These are phyloP conservation scores for Vidua macroura DNA, from an alignment of 2,113 vertebrate species.

Conservation along the genomic window DNA sequence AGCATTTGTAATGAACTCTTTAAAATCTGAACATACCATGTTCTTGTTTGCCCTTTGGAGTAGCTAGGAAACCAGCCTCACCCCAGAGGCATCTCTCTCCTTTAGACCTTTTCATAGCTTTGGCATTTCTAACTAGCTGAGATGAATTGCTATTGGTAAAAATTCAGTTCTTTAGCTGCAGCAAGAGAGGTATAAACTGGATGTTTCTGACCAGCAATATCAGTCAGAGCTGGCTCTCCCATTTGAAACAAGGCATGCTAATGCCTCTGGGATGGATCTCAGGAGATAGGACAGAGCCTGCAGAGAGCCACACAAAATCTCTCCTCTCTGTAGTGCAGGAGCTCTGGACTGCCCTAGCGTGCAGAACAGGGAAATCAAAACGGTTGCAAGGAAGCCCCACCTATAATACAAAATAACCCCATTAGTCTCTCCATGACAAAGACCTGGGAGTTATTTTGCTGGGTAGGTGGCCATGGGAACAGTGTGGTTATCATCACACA, in stretches of 20 bases:
- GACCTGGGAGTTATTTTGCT: neutral
- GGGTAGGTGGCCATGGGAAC: conserved; percentile 10
- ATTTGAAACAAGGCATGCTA: neutral
- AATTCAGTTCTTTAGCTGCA: neutral
- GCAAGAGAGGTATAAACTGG: neutral
- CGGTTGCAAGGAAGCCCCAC: neutral
- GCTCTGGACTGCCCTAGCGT: neutral
- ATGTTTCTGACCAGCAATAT: neutral
- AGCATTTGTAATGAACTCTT: neutral
- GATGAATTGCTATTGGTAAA: neutral
- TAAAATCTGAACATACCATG: neutral
- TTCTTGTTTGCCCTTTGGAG: neutral
- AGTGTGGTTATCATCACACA: conserved; percentile 5
- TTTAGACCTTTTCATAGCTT: neutral
- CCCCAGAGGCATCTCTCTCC: neutral
- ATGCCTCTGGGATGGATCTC: neutral
- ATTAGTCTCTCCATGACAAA: neutral
- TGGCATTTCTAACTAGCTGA: neutral
- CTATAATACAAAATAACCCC: conserved; percentile 26
- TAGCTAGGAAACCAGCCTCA: neutral
- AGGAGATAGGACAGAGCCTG: neutral
- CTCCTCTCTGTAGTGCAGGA: neutral
- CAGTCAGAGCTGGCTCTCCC: neutral
- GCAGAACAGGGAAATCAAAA: conserved; percentile 9
- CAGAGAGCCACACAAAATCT: neutral